These are phyloP conservation scores for Anthopleura sola DNA, from an alignment of 64 coral and sea anemone genomes.

Conservation along the genomic window DNA sequence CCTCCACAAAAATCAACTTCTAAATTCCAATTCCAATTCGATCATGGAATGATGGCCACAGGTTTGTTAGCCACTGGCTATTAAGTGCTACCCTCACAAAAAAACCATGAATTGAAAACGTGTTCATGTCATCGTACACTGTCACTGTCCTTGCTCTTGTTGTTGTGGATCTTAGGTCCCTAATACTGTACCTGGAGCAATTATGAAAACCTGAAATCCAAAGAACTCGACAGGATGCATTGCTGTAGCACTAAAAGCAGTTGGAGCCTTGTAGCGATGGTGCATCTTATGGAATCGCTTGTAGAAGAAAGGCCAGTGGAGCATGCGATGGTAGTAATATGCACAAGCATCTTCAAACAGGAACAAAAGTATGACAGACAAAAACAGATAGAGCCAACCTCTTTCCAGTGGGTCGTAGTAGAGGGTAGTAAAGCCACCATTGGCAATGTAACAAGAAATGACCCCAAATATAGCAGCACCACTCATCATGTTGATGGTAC, in stretches of 20 bases:
- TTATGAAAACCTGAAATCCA: slow-evolving; percentile 10
- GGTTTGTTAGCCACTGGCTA: too few species aligned
- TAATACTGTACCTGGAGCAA: background rate
- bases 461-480: slow-evolving; percentile 9
- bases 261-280: slow-evolving; percentile 17
- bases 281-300: slow-evolving; percentile 24
- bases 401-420: slow-evolving; percentile 18
- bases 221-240: slow-evolving; percentile 28
- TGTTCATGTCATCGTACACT: too few species aligned
- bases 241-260: slow-evolving; percentile 10
- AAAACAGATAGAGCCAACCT: slow-evolving; percentile 10
- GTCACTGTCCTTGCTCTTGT: too few species aligned
- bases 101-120: too few species aligned
- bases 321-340: slow-evolving; percentile 27
- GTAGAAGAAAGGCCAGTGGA: slow-evolving; percentile 29
- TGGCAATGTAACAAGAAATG: slow-evolving; percentile 16
- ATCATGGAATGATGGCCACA: too few species aligned
- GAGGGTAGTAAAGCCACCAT: slow-evolving; percentile 15
- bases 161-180: too few species aligned
- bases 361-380: slow-evolving; percentile 2
- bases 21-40: too few species aligned
- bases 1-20: too few species aligned
- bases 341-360: slow-evolving; percentile 10
- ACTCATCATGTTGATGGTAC: background rate
- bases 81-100: too few species aligned